These are phyloP conservation scores for Sycophila texana DNA, from an alignment of 2,888 invertebrate genomes.

Conservation along the genomic window DNA sequence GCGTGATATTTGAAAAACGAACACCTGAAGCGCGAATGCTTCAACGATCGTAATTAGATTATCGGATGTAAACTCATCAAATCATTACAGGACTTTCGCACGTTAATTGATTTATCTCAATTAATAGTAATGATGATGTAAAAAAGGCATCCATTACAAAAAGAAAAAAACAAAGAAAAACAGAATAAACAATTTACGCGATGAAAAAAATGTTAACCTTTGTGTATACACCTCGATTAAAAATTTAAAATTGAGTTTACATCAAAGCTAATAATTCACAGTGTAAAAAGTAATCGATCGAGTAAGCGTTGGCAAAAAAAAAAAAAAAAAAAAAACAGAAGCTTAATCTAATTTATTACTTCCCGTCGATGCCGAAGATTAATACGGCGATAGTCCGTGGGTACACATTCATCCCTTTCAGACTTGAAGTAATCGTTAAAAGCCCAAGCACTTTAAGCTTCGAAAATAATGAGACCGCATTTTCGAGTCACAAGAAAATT, in stretches of 20 bases:
- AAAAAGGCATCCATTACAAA: background rate
- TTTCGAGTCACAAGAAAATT: conserved; percentile 1
- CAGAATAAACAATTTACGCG: background rate
- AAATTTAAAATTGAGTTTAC: background rate
- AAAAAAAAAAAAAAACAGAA: too few relatives aligned
- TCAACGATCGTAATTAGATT: conserved; percentile 36
- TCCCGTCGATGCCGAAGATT: background rate
- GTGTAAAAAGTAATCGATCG: too few relatives aligned
- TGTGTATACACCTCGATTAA: background rate
- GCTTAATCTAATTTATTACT: background rate
- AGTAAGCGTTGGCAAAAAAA: too few relatives aligned
- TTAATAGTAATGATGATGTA: background rate
- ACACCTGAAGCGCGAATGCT: conserved; percentile 18
- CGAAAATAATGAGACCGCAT: conserved; percentile 2
- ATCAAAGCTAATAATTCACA: background rate
- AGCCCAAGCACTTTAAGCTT: background rate
- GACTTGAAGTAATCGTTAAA: background rate
- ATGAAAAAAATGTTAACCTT: background rate
- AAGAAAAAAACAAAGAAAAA: too few relatives aligned
- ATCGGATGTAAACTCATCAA: conserved; percentile 26
- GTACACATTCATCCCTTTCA: background rate
- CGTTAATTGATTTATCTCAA: conserved; percentile 23
- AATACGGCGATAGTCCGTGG: background rate
- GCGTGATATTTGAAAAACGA: conserved; percentile 26
- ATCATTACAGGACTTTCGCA: background rate